Evolutionary conservation across 2,888 invertebrate species (phyloP), one percentile per base, ranked within the genome.

Genomic region (Sepioteuthis lessoniana): DNA sequence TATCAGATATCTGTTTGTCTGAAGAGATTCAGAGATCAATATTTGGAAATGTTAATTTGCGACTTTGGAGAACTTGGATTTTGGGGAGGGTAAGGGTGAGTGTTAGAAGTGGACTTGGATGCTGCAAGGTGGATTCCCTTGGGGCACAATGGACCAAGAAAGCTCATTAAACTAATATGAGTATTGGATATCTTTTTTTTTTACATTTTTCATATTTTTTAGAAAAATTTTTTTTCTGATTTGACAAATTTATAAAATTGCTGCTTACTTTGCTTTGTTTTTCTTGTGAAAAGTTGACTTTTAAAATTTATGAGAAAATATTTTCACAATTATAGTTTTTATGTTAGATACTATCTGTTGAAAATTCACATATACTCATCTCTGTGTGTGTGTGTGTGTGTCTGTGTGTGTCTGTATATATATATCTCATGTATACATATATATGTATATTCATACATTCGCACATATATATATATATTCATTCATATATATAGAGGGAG

Each of bases 1-100:
- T 76, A 76, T 76, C 76, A n/a, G 76, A 76, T 76, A 76, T 76
- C 76, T 76, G 76, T 76, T 76, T 76, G 76, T 76, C 76, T 76
- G 76, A 1, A 35, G n/a, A 76, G 76, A 76, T 76, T 76, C 76
- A 35, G n/a, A 76, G 76, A 76, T 76, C 76, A n/a, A 76, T 76
- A 76, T 76, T 76, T 76, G 76, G n/a, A 35, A 76, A 76, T 76
- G 76, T 76, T 76, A 76, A 76, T 76, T 76, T 76, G 76, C n/a
- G n/a, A 76, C 76, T 76, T 76, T 13, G 31, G 76, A 76, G 76
- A 76, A 76, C 76, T 76, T 35, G n/a, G 76, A 76, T 76, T 76
- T n/a, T n/a, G 76, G n/a, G n/a, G 42, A 42, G 42, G 42, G 42
- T 42, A 35, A 19, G n/a, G n/a, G n/a, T 21, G 10, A n/a, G n/a